These are phyloP conservation scores for Punctoribates punctum DNA, from an alignment of 2,888 invertebrate species.

Conservation along the genomic window DNA sequence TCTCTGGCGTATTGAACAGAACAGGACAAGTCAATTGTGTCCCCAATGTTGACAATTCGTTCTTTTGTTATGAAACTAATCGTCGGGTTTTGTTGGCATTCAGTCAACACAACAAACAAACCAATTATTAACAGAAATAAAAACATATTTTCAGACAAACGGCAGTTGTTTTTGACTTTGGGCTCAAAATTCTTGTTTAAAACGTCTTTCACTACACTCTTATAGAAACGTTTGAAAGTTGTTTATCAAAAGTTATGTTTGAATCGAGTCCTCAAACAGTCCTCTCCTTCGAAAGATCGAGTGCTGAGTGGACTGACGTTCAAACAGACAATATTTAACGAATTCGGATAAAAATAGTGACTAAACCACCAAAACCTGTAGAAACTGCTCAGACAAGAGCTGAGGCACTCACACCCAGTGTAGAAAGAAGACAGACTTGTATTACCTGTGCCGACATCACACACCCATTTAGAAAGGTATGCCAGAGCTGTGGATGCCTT, in stretches of 20 bases:
- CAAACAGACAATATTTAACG: neutral
- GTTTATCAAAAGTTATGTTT: too few species aligned
- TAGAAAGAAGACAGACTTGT: constrained; percentile 29
- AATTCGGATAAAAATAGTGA: constrained; percentile 15
- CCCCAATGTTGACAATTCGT: constrained; percentile 84
- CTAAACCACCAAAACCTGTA: neutral
- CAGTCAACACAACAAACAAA: neutral
- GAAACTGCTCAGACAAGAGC: neutral
- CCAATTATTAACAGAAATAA: constrained; percentile 4
- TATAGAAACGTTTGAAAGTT: too few species aligned
- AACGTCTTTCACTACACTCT: too few species aligned
- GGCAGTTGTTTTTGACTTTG: neutral
- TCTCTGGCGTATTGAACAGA: constrained; percentile 83
- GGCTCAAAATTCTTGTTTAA: neutral
- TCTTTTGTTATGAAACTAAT: constrained; percentile 73
- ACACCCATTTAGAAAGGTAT: constrained; percentile 37
- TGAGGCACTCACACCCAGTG: constrained; percentile 15
- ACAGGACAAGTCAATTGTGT: constrained; percentile 78
- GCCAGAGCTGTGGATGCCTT: constrained; percentile 3
- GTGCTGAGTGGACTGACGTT: neutral
- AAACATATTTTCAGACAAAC: neutral
- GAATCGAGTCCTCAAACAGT: neutral
- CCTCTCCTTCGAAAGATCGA: neutral
- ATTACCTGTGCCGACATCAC: constrained; percentile 35
- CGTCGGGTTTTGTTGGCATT: constrained; percentile 44